These are phyloP conservation scores for Acronicta aceris DNA, from an alignment of 2,888 invertebrate genomes.

Conservation along the genomic window DNA sequence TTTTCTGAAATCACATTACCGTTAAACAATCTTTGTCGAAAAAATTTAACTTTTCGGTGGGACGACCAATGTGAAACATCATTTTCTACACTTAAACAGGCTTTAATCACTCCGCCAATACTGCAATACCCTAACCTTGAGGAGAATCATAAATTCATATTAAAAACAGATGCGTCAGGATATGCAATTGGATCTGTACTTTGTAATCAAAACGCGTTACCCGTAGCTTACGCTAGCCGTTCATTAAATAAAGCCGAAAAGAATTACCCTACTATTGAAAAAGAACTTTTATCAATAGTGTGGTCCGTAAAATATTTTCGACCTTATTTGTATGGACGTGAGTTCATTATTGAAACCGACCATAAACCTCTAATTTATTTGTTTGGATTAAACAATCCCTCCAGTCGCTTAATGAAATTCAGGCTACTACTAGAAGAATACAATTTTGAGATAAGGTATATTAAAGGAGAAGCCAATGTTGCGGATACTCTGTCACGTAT, in stretches of 20 bases:
- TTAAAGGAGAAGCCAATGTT: not conserved
- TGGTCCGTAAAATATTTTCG: conserved; percentile 2
- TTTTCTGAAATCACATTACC: too few species aligned
- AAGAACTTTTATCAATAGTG: not conserved
- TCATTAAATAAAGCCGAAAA: not conserved
- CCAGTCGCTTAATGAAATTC: not conserved
- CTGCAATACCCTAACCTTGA: too few species aligned
- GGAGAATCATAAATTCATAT: too few species aligned
- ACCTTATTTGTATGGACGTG: not conserved
- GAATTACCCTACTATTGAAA: not conserved
- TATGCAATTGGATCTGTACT: not conserved
- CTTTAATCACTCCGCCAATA: too few species aligned
- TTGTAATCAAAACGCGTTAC: not conserved
- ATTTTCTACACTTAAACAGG: too few species aligned
- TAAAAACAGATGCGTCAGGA: too few species aligned
- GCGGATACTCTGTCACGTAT: too few species aligned
- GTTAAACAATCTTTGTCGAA: too few species aligned
- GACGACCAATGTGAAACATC: too few species aligned
- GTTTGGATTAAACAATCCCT: not conserved
- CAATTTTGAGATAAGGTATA: not conserved
- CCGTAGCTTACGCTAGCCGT: not conserved
- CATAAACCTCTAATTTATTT: not conserved
- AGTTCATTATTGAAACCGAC: not conserved
- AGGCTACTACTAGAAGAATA: not conserved
- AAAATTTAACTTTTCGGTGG: too few species aligned